Percentiles rank a stretch among this genome's conserved stretches.
These are phyloP conservation scores for Allenopithecus nigroviridis DNA, from an alignment of 2,797 vertebrate species.

Conservation along the genomic window DNA sequence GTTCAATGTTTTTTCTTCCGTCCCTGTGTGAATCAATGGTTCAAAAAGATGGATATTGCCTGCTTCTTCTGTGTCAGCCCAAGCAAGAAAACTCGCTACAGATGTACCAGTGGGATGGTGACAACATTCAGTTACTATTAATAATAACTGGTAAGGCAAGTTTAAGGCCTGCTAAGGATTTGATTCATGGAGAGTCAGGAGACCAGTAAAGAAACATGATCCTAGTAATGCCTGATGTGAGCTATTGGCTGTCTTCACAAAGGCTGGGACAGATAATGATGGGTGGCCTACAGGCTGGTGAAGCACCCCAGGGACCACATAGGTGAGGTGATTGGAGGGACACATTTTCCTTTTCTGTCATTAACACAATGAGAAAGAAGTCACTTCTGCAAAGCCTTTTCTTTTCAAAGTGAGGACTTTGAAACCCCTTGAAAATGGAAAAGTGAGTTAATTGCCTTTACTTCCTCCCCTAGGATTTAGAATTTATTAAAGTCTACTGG, in stretches of 20 bases:
- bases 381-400: not conserved
- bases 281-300: not conserved
- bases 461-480: not conserved
- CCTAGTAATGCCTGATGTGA: not conserved
- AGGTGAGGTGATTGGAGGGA: not conserved
- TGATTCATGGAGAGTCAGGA: not conserved
- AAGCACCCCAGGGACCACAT: fast-evolving
- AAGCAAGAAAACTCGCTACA: not conserved
- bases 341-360: not conserved
- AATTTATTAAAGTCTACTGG: not conserved
- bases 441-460: not conserved
- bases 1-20: not conserved
- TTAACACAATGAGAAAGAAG: not conserved
- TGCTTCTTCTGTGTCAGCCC: not conserved
- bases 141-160: not conserved
- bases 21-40: not conserved
- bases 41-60: not conserved
- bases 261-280: not conserved
- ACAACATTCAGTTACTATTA: not conserved
- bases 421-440: not conserved
- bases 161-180: not conserved
- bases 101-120: not conserved
- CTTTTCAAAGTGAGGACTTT: not conserved
- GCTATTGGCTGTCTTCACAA: not conserved
- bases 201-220: not conserved